Conservation (phyloP, 2,113 vertebrate genomes). For the Alligator mississippiensis region DNA sequence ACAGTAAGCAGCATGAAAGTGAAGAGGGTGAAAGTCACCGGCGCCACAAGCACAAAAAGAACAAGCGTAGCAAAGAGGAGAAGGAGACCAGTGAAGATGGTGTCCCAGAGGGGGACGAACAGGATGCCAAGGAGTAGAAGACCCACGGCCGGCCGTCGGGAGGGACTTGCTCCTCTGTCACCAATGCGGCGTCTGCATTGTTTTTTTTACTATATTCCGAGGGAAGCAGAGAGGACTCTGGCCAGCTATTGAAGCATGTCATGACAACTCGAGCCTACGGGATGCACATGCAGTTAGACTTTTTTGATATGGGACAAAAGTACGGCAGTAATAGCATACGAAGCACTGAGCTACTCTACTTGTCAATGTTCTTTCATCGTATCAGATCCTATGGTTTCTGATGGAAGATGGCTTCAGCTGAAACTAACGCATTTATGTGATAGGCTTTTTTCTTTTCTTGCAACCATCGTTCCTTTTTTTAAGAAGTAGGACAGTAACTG, state of each 20-base stretch:
- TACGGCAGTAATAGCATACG: constrained; percentile 18
- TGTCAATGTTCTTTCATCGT: constrained; percentile 4
- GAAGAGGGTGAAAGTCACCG: constrained; percentile 80
- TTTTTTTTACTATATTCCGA: not conserved
- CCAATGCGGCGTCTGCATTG: not conserved
- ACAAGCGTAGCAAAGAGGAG: constrained; percentile 81
- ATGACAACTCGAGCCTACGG: not conserved
- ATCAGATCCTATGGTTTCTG: constrained; percentile 78
- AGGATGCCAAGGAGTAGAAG: constrained; percentile 72
- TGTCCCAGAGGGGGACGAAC: constrained; percentile 63
- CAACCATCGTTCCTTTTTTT: constrained; percentile 51
- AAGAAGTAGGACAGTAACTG: constrained; percentile 57
- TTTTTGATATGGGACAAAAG: constrained; percentile 37
- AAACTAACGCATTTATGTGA: constrained; percentile 39
- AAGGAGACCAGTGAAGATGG: constrained; percentile 72
- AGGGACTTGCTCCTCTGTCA: not conserved
- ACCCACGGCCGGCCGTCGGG: rapidly evolving
- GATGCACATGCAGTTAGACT: not conserved
- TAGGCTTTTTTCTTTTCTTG: constrained; percentile 34
- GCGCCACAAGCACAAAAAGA: constrained; percentile 85
- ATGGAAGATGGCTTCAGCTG: constrained; percentile 66
- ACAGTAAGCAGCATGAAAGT: constrained; percentile 79
- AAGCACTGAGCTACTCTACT: constrained; percentile 59
- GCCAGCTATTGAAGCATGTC: not conserved
- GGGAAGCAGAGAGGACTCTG: constrained; percentile 28